phyloP scores from a whole-genome alignment of 2,113 vertebrate species.

The Apaloderma vittatum region DNA sequence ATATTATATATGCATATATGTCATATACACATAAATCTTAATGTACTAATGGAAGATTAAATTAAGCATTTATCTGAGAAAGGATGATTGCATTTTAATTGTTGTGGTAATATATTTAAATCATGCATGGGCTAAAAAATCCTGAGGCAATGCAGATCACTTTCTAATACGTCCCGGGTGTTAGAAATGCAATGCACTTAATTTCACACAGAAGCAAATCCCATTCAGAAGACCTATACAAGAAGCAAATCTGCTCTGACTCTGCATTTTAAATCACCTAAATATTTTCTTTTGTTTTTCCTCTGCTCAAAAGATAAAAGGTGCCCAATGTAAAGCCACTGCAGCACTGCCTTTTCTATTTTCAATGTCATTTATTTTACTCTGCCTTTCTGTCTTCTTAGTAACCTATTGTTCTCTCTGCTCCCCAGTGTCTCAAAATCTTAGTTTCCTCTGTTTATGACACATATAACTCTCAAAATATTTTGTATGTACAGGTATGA shows the following conservation, averaged over 20 bases:
- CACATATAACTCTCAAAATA: not conserved
- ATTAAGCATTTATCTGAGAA: not conserved
- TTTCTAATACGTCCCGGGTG: constrained; percentile 41
- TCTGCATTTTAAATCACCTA: constrained; percentile 43
- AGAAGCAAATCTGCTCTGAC: not conserved
- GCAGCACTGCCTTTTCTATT: not conserved
- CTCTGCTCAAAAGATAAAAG: not conserved
- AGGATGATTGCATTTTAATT: constrained; percentile 47
- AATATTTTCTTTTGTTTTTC: constrained; percentile 41
- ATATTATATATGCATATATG: too few relatives aligned
- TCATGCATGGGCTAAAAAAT: constrained; percentile 1
- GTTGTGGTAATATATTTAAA: constrained; percentile 52
- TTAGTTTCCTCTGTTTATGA: not conserved
- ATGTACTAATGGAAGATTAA: not conserved
- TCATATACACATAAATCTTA: not conserved
- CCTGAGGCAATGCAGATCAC: constrained; percentile 50
- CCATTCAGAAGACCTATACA: constrained; percentile 45
- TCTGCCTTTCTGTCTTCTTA: not conserved
- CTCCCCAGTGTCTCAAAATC: not conserved
- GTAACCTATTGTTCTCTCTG: not conserved
- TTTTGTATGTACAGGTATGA: not conserved
- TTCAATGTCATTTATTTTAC: constrained; percentile 5
- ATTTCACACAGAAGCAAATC: constrained; percentile 69
- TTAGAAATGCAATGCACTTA: constrained; percentile 61
- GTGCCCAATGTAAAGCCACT: not conserved